Evolutionary conservation across 2,888 invertebrate genomes (phyloP), one percentile per base, ranked within the genome.

Genomic region (Nyleta sp.): DNA sequence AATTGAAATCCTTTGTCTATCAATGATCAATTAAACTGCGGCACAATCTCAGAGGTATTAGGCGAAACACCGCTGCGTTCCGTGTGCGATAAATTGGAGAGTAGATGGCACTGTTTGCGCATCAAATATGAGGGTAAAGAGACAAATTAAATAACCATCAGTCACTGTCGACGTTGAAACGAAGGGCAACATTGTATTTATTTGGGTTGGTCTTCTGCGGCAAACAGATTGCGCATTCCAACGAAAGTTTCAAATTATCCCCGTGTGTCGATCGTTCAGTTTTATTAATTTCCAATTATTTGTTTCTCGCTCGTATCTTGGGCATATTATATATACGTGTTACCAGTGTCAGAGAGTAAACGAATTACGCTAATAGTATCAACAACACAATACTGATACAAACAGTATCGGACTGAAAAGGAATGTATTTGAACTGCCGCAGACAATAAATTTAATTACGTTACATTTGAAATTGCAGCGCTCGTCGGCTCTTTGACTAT

Each of bases 401-500:
- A 28, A 28, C 28, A 28, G 28, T 28, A 8, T 28, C 28, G n/a
- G 8, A 28, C 8, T 8, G 28, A 28, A 28, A 28, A 28, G 4
- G n/a, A 38, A n/a, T 38, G n/a, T n/a, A 5, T 38, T 28, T 28
- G 28, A 28, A 28, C 8, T 28, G 28, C 7, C 28, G 28, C 28
- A n/a, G n/a, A n/a, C n/a, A n/a, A n/a, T n/a, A n/a, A n/a, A n/a
- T 28, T 4, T 28, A 28, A 28, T 28, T 28, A 38, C 15, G 38
- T n/a, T n/a, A n/a, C n/a, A n/a, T n/a, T n/a, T n/a, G n/a, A 7
- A 28, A 28, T 74, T 55, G 1, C 94, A 98, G 98, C 98, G 82
- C 92, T 97, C 87, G 96, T 97, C 78, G 98, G 98, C 6, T 95
- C 97, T 0, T 91, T 98, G 82, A 94, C 96, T 18, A 96, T 98